Base-by-base conservation (phyloP, 53 echinoderm and acorn worm genomes). In the Temnopleurus reevesii region DNA sequence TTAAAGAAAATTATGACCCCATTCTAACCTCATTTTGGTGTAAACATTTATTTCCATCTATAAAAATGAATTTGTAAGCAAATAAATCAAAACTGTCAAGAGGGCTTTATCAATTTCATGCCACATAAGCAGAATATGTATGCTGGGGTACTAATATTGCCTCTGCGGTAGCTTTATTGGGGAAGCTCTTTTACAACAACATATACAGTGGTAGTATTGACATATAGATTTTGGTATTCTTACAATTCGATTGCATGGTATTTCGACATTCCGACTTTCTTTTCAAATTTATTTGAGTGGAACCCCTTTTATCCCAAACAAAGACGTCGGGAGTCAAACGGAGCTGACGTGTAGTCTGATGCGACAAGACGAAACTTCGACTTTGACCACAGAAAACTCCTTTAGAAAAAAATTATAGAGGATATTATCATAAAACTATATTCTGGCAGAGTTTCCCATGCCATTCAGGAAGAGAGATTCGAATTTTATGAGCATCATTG, bases 181-280 rank as follows among this genome's bases (percentile, higher is more conserved):
- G 15, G 15, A 12, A 49, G 9, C 10, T 9, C 49, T 49, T 9
- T 49, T 9, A 15, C 15, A 49, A 49, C 15, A 12, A n/a, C n/a
- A n/a, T 56, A 24, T 56, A 56, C n/a, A 21, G 15, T 17, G 30
- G 35, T 18, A 31, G 58, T 31, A 33, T 31, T 63, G 63, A n/a
- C n/a, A n/a, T 63, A 34, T 63, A 34, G 33, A 34, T 63, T 34
- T 30, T 18, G 33, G 33, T 31, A 8, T 63, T 33, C 33, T 63
- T 3, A 31, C 33, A 33, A 17, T 63, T 17, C 27, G 33, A 30
- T 63, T 63, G 35, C 63, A 13, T 63, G 15, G 63, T 30, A 63
- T 63, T 63, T 63, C 63, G 63, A 63, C 63, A 63, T 63, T 31
- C 63, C 63, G 13, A 31, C 30, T 63, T 17, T 63, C 63, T 63